phyloP scores from a whole-genome alignment of 2,888 invertebrate species.

The Orthonevra nobilis region DNA sequence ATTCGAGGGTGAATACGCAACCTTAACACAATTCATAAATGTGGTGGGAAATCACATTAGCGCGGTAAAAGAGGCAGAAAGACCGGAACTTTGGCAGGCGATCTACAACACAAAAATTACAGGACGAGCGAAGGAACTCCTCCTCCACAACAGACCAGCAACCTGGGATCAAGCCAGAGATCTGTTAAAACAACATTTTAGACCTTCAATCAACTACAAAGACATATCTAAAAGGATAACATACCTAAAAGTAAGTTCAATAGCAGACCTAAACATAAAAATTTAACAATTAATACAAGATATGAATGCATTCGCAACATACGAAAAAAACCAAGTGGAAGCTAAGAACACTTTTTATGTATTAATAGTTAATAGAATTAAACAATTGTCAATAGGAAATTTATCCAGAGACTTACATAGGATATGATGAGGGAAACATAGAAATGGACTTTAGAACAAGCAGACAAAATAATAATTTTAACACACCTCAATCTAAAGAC shows the following conservation, averaged over 20 bases:
- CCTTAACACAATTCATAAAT: neutral
- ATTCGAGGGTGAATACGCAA: neutral
- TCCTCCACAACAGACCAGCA: neutral
- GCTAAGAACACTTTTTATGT: neutral
- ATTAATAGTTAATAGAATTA: neutral
- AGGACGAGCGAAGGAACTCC: neutral
- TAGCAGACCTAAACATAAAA: neutral
- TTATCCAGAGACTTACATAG: neutral
- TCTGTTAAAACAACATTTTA: neutral
- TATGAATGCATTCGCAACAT: neutral
- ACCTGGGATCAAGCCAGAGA: neutral
- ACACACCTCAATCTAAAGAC: neutral
- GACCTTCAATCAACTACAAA: neutral
- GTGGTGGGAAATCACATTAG: neutral
- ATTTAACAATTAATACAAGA: neutral
- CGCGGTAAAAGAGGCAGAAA: neutral
- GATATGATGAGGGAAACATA: neutral
- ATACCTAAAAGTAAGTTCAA: neutral
- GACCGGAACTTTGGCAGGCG: neutral
- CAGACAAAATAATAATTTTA: neutral
- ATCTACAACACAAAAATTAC: neutral
- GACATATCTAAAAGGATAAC: neutral
- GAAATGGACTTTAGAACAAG: neutral
- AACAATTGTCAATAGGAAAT: neutral
- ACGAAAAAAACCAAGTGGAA: neutral